Conservation (phyloP, 1,140 invertebrate genomes). For the Delia radicum region DNA sequence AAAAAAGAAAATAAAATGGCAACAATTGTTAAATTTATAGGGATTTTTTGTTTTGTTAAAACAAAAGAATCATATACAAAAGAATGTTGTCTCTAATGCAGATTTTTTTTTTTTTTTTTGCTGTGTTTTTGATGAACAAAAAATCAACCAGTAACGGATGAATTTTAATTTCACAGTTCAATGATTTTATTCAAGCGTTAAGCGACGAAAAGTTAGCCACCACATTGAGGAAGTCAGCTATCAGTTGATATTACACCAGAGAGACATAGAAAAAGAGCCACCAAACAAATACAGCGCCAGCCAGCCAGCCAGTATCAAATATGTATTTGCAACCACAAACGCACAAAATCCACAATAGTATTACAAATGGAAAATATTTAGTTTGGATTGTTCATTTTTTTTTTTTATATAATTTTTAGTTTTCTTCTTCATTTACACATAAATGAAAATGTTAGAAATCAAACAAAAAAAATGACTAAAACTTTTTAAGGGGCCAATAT, state of each 20-base stretch:
- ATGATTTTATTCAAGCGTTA: conserved; percentile 17
- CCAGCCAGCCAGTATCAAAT: background rate
- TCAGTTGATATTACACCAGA: background rate
- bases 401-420: background rate
- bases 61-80: background rate
- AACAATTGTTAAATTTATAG: background rate
- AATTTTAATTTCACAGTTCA: conserved; percentile 24
- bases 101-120: background rate
- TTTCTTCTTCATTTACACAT: background rate
- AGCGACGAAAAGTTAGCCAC: conserved; percentile 4
- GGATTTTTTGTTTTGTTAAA: background rate
- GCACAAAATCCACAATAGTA: background rate
- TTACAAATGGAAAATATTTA: conserved; percentile 14
- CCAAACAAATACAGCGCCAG: background rate
- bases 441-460: background rate
- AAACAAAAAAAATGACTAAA: no score
- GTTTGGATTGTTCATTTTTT: background rate
- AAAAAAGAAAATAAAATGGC: background rate
- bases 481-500: no score
- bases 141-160: background rate
- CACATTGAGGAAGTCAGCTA: conserved; percentile 8
- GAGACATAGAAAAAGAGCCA: background rate
- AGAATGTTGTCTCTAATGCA: background rate
- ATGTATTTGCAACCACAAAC: conserved; percentile 9
- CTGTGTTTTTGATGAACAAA: background rate